Evolutionary conservation across 1,140 invertebrate species (phyloP).

Genomic region (Paracyclopina nana): DNA sequence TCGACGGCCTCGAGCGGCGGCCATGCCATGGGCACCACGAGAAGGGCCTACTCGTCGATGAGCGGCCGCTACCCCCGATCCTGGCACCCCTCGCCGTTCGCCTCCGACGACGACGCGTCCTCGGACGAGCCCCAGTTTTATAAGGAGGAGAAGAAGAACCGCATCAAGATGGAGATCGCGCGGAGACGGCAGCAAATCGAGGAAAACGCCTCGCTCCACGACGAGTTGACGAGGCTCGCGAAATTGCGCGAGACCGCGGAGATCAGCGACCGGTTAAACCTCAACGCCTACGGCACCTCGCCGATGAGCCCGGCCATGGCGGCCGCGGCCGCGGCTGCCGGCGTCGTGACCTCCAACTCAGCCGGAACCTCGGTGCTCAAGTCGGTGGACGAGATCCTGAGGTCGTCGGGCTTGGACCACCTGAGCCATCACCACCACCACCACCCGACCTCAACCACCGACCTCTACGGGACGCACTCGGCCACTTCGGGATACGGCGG

Average conservation of each 20-base stretch:
- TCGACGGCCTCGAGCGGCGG: conserved; percentile 15
- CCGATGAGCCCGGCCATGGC: neutral
- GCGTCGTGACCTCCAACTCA: conserved; percentile 19
- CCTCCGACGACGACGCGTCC: conserved; percentile 31
- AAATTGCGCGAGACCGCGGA: conserved; percentile 28
- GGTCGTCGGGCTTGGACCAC: conserved; percentile 15
- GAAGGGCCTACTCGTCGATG: conserved; percentile 13
- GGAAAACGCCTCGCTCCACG: conserved; percentile 36
- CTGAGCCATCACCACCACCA: neutral
- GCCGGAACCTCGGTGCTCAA: conserved; percentile 29
- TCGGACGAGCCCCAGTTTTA: conserved; percentile 30
- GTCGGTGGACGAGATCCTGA: conserved; percentile 33
- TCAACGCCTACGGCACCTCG: neutral
- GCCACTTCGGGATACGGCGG: no score
- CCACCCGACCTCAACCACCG: neutral
- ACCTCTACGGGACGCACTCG: no score
- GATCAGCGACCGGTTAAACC: conserved; percentile 19
- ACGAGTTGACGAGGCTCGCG: conserved; percentile 35
- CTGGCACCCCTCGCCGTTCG: conserved; percentile 38
- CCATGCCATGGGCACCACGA: neutral
- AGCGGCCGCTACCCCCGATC: conserved; percentile 27
- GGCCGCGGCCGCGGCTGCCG: conserved; percentile 21
- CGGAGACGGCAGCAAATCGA: conserved; percentile 39
- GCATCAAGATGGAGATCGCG: conserved; percentile 42
- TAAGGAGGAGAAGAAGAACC: conserved; percentile 37